These are phyloP conservation scores for Leptinotarsa tumamoca DNA, from an alignment of 2,888 invertebrate genomes.

Conservation along the genomic window DNA sequence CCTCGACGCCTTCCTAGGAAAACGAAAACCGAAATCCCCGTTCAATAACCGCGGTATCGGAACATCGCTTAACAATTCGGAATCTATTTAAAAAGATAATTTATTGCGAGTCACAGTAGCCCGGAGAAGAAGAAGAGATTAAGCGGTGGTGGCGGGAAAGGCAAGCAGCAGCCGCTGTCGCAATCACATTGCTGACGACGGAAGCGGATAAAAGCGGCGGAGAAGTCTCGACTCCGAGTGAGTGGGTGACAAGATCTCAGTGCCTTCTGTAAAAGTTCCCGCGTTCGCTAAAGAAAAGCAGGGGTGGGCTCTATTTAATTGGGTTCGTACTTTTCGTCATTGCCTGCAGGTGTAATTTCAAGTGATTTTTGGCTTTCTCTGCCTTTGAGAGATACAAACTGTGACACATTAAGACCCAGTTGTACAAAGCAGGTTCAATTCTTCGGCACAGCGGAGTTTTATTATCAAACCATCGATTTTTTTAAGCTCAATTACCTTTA, in stretches of 20 bases:
- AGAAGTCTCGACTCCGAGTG: constrained; percentile 42
- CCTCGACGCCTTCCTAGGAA: background rate
- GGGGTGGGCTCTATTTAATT: background rate
- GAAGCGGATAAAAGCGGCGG: constrained; percentile 49
- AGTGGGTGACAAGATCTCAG: constrained; percentile 61
- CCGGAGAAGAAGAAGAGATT: constrained; percentile 12
- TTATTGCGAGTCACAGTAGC: constrained; percentile 3
- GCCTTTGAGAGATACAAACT: too few relatives aligned
- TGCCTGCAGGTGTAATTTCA: too few relatives aligned
- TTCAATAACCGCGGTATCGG: constrained; percentile 16
- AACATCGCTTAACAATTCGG: constrained; percentile 16
- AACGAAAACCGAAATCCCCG: constrained; percentile 8
- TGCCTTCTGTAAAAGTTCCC: constrained; percentile 26
- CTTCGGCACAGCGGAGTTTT: too few relatives aligned
- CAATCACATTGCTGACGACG: constrained; percentile 55
- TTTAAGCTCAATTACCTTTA: too few relatives aligned
- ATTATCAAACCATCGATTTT: too few relatives aligned
- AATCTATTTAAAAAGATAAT: constrained; percentile 19
- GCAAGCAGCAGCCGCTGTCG: constrained; percentile 31
- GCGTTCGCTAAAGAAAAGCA: background rate
- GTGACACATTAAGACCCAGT: too few relatives aligned
- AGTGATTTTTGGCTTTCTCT: too few relatives aligned
- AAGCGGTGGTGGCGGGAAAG: constrained; percentile 8
- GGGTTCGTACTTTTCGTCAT: background rate
- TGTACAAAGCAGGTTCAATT: too few relatives aligned